phyloP scores from a whole-genome alignment of 2,113 vertebrate species.

The Thomomys bottae region DNA sequence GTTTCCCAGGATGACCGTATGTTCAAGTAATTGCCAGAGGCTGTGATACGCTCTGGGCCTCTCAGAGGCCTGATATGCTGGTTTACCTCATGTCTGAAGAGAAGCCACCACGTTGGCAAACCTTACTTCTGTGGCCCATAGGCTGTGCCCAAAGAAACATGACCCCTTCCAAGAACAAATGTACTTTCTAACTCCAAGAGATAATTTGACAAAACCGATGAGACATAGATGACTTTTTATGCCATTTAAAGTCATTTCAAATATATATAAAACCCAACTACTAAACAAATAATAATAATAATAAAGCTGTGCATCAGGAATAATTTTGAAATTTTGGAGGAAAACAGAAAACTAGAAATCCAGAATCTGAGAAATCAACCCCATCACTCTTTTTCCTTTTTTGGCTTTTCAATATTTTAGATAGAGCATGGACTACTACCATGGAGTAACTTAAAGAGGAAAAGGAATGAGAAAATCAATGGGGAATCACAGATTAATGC shows the following conservation, averaged over 20 bases:
- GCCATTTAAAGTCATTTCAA: slow-evolving; percentile 42
- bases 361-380: background rate
- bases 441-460: slow-evolving; percentile 6
- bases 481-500: slow-evolving; percentile 12
- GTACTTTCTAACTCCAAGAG: slow-evolving; percentile 3
- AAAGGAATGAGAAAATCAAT: slow-evolving; percentile 50
- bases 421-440: background rate
- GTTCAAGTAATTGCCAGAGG: background rate
- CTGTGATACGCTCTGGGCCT: background rate
- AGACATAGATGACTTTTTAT: background rate
- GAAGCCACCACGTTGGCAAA: background rate
- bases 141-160: background rate
- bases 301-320: background rate
- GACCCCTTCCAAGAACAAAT: background rate
- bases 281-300: background rate
- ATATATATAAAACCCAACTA: slow-evolving; percentile 31
- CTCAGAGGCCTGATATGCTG: background rate
- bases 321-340: background rate
- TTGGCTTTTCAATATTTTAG: slow-evolving; percentile 29
- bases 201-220: slow-evolving; percentile 44
- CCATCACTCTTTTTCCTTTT: background rate
- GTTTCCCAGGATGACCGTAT: background rate
- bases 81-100: background rate
- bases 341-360: slow-evolving; percentile 18
- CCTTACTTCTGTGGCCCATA: background rate